Evolutionary conservation across 1,140 invertebrate genomes (phyloP), one percentile per base, ranked within the genome.

Genomic region (Elysia chlorotica): DNA sequence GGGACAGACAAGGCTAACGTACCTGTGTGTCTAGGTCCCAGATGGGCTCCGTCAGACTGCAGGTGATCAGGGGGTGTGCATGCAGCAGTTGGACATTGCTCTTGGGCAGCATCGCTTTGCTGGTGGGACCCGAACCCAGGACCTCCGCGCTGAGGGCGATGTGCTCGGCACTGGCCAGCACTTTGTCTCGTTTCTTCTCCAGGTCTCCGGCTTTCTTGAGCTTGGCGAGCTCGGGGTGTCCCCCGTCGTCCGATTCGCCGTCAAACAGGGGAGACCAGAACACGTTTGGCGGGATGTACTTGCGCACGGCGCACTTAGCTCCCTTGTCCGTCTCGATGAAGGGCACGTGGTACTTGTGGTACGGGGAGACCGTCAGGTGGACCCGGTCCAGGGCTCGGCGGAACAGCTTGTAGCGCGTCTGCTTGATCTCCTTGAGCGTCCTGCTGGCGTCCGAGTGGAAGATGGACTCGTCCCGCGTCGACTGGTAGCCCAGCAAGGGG

Each of bases 241-340:
- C n/a, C n/a, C n/a, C n/a, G n/a, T n/a, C n/a, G n/a, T n/a, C n/a
- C n/a, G n/a, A n/a, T n/a, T n/a, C 71, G 54, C 75, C 80, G 66
- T 78, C 73, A 63, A 90, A 86, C 33, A 86, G 80, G 2, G 88
- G 82, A 0, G 94, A 95, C 87, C 91, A 93, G 84, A 92, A 96
- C 17, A 96, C 90, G 74, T 95, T 92, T 25, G 91, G 88, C 0
- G 94, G 92, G 80, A 96, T 95, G 81, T 92, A 96, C 28, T 88
- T 88, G 14, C 95, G 88, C 1, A 97, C 83, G 28, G 90, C 86
- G 84, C 95, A 96, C 73, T 92, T 92, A 31, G 92, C 89, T 0
- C 96, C 95, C 1, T 87, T 87, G 81, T 95, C 93, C 0, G 95
- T 96, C 86, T 97, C 95, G 72, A 98, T 85, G 87, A 93, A 98